Conservation (phyloP, 2,888 invertebrate species). For the Coremacera marginata region DNA sequence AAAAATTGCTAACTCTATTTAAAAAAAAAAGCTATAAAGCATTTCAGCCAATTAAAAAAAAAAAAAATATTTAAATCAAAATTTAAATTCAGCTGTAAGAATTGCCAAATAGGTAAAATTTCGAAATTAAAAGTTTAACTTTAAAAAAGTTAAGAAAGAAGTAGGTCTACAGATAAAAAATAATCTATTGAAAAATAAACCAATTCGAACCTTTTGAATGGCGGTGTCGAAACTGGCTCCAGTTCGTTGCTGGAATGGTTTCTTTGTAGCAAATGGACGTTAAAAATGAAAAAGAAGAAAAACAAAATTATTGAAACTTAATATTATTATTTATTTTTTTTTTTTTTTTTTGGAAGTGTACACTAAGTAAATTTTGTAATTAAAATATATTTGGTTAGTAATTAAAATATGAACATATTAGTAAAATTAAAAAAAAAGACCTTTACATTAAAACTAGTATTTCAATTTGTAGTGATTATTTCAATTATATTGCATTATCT, state of each 20-base stretch:
- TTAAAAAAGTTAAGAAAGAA: background rate
- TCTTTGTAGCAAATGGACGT: slow-evolving; percentile 47
- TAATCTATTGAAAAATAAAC: slow-evolving; percentile 38
- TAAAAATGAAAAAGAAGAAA: slow-evolving; percentile 33
- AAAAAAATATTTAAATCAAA: background rate
- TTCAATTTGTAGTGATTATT: too few species aligned
- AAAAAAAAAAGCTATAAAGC: background rate
- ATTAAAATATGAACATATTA: too few species aligned
- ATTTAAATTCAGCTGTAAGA: background rate
- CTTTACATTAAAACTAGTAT: too few species aligned
- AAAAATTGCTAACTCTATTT: background rate
- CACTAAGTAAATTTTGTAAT: background rate
- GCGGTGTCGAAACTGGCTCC: slow-evolving; percentile 65
- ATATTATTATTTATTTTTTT: background rate
- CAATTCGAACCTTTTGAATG: slow-evolving; percentile 67
- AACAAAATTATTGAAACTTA: too few species aligned
- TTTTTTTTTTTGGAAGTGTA: background rate
- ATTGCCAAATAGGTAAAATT: background rate
- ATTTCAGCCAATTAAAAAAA: background rate
- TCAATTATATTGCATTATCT: too few species aligned
- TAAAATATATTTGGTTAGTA: too few species aligned
- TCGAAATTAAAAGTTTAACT: too few species aligned
- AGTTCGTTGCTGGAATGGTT: slow-evolving; percentile 68
- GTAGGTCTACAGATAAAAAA: background rate
- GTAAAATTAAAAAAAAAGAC: too few species aligned